Evolutionary conservation across 1,140 invertebrate species (phyloP).

Genomic region (Charaxes varanes): DNA sequence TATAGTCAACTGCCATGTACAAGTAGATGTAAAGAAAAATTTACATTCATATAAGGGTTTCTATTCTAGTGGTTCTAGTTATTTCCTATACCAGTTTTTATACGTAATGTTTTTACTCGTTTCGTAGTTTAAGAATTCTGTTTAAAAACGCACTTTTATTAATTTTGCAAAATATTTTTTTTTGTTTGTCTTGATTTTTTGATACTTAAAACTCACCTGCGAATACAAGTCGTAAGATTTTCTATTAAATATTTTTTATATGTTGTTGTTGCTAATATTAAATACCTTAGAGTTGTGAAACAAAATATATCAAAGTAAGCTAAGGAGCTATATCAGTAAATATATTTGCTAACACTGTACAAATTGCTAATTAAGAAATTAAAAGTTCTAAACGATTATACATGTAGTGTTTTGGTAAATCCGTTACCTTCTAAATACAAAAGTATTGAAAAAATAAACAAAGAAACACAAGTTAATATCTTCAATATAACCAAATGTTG

Average conservation of each 20-base stretch:
- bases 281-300: slow-evolving; percentile 1
- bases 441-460: too few relatives aligned
- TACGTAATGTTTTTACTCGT: slow-evolving; percentile 7
- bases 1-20: slow-evolving; percentile 41
- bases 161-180: slow-evolving; percentile 4
- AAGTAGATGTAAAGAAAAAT: slow-evolving; percentile 45
- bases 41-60: slow-evolving; percentile 11
- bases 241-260: slow-evolving; percentile 23
- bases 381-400: too few relatives aligned
- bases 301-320: background rate
- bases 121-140: slow-evolving; percentile 6
- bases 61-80: slow-evolving; percentile 10
- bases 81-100: slow-evolving; percentile 14
- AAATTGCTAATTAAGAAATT: too few relatives aligned
- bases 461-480: too few relatives aligned
- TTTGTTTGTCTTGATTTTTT: slow-evolving; percentile 5
- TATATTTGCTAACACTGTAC: background rate
- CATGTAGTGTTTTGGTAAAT: too few relatives aligned
- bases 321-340: background rate
- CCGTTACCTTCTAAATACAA: too few relatives aligned
- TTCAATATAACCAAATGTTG: too few relatives aligned
- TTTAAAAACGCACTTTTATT: slow-evolving; percentile 7
- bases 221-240: background rate
- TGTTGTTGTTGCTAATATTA: slow-evolving; percentile 27
- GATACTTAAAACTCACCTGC: background rate